Evolutionary conservation across 53 echinoderm and acorn worm species (phyloP).

Genomic region (Astropecten irregularis): DNA sequence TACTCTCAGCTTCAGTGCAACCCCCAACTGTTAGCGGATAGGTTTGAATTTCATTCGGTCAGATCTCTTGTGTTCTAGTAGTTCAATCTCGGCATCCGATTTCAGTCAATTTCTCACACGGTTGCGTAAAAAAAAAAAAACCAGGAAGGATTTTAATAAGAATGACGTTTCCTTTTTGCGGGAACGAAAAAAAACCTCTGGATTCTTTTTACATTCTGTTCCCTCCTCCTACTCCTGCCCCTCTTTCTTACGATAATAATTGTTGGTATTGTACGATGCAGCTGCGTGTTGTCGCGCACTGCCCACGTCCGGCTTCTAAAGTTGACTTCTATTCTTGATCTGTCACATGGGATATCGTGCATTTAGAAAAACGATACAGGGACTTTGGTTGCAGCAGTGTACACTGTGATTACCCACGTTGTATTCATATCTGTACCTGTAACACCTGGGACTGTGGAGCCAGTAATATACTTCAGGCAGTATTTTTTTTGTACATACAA

Average conservation of each 20-base stretch:
- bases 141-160: too few relatives aligned
- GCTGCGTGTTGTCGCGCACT: too few relatives aligned
- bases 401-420: slow-evolving; percentile 11
- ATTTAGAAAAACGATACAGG: slow-evolving; percentile 47
- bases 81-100: slow-evolving; percentile 14
- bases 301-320: background rate
- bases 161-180: too few relatives aligned
- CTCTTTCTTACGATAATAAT: too few relatives aligned
- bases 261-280: slow-evolving; percentile 30
- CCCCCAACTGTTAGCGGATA: slow-evolving; percentile 1
- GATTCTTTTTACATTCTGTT: too few relatives aligned
- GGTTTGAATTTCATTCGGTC: slow-evolving; percentile 29
- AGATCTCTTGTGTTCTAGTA: background rate
- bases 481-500: too few relatives aligned
- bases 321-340: slow-evolving; percentile 34
- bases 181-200: too few relatives aligned
- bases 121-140: background rate
- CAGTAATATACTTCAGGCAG: background rate
- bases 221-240: too few relatives aligned
- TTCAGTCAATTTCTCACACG: background rate
- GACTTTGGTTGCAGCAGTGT: background rate
- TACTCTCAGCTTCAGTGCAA: slow-evolving; percentile 1
- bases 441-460: slow-evolving; percentile 28
- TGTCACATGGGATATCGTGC: slow-evolving; percentile 35
- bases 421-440: background rate